Evolutionary conservation across 2,888 invertebrate genomes (phyloP).

Genomic region (Pyrgus malvae): DNA sequence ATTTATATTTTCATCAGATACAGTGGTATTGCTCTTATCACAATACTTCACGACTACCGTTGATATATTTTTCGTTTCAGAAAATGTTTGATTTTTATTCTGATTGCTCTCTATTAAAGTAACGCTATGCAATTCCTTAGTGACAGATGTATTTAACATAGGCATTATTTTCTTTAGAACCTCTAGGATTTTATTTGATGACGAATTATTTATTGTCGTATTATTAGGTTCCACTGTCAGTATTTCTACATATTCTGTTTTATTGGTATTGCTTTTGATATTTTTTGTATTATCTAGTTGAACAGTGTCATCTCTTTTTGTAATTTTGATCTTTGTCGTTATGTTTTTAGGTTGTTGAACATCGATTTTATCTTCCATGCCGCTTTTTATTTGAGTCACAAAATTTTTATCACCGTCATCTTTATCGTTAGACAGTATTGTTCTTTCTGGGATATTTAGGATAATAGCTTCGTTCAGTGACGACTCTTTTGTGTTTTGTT

Average conservation of each 20-base stretch:
- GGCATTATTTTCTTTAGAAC: slow-evolving; percentile 74
- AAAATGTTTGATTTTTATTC: slow-evolving; percentile 61
- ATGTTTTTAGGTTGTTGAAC: slow-evolving; percentile 34
- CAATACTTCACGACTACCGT: slow-evolving; percentile 73
- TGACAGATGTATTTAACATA: slow-evolving; percentile 63
- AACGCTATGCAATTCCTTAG: slow-evolving; percentile 69
- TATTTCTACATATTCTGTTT: slow-evolving; percentile 62
- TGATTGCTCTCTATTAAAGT: slow-evolving; percentile 70
- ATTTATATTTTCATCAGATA: slow-evolving; percentile 9
- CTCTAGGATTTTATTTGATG: slow-evolving; percentile 65
- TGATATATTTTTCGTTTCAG: slow-evolving; percentile 66
- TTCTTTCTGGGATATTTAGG: slow-evolving; percentile 44
- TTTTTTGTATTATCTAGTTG: slow-evolving; percentile 25
- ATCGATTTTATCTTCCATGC: slow-evolving; percentile 61
- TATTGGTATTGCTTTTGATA: slow-evolving; percentile 37
- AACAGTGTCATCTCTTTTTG: slow-evolving; percentile 24
- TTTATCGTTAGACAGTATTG: slow-evolving; percentile 34
- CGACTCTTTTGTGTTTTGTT: slow-evolving; percentile 43
- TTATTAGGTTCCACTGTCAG: slow-evolving; percentile 70
- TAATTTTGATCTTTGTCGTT: slow-evolving; percentile 27
- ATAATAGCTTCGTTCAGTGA: slow-evolving; percentile 70
- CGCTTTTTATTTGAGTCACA: slow-evolving; percentile 57
- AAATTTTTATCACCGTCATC: slow-evolving; percentile 38
- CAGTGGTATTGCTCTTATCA: slow-evolving; percentile 57
- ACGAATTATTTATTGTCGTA: slow-evolving; percentile 48